phyloP scores from a whole-genome alignment of 23 tunicate species.

The Clavelina lepadiformis region DNA sequence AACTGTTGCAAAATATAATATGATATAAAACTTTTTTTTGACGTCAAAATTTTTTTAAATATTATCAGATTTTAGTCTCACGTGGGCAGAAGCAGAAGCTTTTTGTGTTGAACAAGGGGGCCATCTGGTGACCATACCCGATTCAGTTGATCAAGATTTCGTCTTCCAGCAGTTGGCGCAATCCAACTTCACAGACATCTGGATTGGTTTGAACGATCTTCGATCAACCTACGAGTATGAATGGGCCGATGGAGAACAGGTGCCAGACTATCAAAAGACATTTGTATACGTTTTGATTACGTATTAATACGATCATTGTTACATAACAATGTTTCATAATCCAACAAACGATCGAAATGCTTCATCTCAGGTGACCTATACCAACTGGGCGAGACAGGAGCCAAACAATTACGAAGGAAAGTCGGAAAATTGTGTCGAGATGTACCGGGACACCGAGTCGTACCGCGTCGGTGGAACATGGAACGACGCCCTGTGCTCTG shows the following conservation, averaged over 20 bases:
- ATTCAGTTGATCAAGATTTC: slow-evolving; percentile 64
- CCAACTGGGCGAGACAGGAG: slow-evolving; percentile 57
- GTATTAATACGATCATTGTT: neutral
- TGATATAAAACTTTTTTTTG: neutral
- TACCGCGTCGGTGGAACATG: slow-evolving; percentile 41
- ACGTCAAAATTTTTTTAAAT: neutral
- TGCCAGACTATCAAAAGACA: slow-evolving; percentile 6
- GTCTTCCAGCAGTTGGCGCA: slow-evolving; percentile 29
- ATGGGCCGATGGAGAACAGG: slow-evolving; percentile 71
- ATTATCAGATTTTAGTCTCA: slow-evolving; percentile 21
- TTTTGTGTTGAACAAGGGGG: slow-evolving; percentile 38
- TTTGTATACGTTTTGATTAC: neutral
- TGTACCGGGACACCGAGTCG: slow-evolving; percentile 8
- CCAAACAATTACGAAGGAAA: slow-evolving; percentile 61
- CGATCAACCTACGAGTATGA: slow-evolving; percentile 48
- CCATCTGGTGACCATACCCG: slow-evolving; percentile 48
- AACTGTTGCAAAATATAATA: too few relatives aligned
- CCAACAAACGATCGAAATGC: neutral
- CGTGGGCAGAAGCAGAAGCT: slow-evolving; percentile 72
- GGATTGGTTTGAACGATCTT: slow-evolving; percentile 84
- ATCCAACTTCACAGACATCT: slow-evolving; percentile 11
- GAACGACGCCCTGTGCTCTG: slow-evolving; percentile 58
- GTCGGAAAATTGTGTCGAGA: slow-evolving; percentile 47
- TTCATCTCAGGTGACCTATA: slow-evolving; percentile 49
- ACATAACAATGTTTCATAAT: neutral